Evolutionary conservation across 2,888 invertebrate genomes (phyloP), one percentile per base, ranked within the genome.

Genomic region (Lochmaea crataegi): DNA sequence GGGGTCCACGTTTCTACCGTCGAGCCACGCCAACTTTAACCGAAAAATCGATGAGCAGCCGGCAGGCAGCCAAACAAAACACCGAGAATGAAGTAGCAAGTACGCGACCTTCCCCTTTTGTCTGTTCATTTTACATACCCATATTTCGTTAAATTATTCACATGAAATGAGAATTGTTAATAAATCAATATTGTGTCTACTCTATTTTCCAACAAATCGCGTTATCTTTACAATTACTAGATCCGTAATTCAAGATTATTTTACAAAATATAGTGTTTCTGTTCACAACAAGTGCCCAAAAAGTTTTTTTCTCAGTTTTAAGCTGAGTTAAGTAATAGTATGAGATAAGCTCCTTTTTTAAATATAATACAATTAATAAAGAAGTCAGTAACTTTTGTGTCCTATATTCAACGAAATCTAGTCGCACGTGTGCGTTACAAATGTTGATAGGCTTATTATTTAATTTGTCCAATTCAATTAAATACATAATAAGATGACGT

Each of bases 31-130:
- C 16, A 18, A 53, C 53, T 53, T 10, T 18, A 53, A 18, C 53
- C 53, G 53, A 16, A 53, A 53, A 53, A 53, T 53, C 53, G 53
- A 53, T 53, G 53, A 18, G 7, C 53, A 53, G 53, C 53, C 53
- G 53, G 16, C 53, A 53, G 16, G 16, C 53, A 16, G 16, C 53
- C 53, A 53, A 53, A 53, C 53, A 51, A n/a, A n/a, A 51, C 51
- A 53, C 16, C 53, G 53, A 53, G 7, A 10, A 9, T 18, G 16
- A 18, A 53, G 53, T 53, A 53, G 16, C 53, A 10, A 53, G 18
- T 53, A 53, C 10, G 16, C 16, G 18, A 18, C 53, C 18, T 53
- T 18, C n/a, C 53, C 18, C 53, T 53, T 16, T 16, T 53, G 18
- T 53, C 53, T 53, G 18, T n/a, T 51, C 51, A 51, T 14, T 53